Base-by-base conservation (phyloP, 23 tunicate genomes). In the Corella eumyota region DNA sequence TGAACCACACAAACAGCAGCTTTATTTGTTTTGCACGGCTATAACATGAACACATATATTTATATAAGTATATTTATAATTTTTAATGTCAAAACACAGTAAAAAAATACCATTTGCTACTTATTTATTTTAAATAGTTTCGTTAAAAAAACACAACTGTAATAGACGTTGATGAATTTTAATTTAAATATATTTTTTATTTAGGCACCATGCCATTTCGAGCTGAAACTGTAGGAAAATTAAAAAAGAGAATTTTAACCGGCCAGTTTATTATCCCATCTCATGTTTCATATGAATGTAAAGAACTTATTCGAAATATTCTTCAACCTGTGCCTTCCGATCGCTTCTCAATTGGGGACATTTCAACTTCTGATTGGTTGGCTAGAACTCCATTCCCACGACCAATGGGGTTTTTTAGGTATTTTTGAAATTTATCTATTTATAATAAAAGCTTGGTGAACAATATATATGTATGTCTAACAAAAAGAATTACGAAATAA, bases 201-300 rank as follows among this genome's bases (percentile, higher is more conserved):
- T 27, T 47, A 84, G 94, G 94, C 36, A 69, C 77, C 0, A 88
- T 88, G 96, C 96, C 96, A 13, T 88, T 88, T 44, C 67, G 83
- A 20, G 88, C 96, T 20, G 96, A 88, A 48, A 88, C 96, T 6
- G 81, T 88, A 28, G 96, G 88, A 25, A 78, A 88, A 48, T 57
- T 88, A 44, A 88, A 88, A 61, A 69, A 72, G 60, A 60, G 67
- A 45, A 88, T 88, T 15, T 62, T 88, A 23, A 50, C 62, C 57
- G 81, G 96, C 0, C 67, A 78, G 23, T 78, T 60, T 55, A 28
- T 72, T 15, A 67, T 88, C 25, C 96, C 96, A 2, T 25, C 68
- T 20, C 77, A 78, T 45, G 72, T 79, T 0, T 88, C 96, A 15
- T 34, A 68, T 24, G 77, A 78, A 17, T 88, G 96, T 76, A 88